phyloP scores from a whole-genome alignment of 2,888 invertebrate species.

The Liodrosophila aerea region DNA sequence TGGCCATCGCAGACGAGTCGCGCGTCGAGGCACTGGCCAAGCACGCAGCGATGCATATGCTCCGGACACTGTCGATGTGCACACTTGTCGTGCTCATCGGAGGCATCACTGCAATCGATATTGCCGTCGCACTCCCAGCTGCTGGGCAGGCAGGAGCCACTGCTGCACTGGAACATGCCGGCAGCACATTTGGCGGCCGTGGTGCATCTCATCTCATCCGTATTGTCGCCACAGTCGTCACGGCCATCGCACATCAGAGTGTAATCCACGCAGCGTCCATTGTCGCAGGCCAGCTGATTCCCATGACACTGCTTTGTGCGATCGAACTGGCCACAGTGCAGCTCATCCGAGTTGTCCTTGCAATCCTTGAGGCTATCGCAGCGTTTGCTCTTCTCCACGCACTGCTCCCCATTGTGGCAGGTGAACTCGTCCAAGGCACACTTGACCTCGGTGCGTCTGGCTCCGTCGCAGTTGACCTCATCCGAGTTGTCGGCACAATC shows the following conservation, averaged over 20 bases:
- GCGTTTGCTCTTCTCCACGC: conserved; percentile 82
- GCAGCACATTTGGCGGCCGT: conserved; percentile 77
- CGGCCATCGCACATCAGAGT: conserved; percentile 83
- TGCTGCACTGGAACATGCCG: conserved; percentile 86
- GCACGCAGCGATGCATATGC: conserved; percentile 82
- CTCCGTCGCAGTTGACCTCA: conserved; percentile 83
- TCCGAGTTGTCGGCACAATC: conserved; percentile 85
- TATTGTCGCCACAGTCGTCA: conserved; percentile 84
- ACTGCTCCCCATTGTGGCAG: conserved; percentile 84
- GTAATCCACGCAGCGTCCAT: conserved; percentile 83
- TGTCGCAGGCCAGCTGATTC: conserved; percentile 83
- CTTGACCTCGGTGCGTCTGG: conserved; percentile 64
- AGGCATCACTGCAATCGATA: conserved; percentile 89
- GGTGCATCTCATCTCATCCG: conserved; percentile 84
- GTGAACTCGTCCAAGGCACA: conserved; percentile 83
- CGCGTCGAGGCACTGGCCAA: conserved; percentile 84
- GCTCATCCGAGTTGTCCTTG: conserved; percentile 85
- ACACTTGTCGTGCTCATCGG: conserved; percentile 88
- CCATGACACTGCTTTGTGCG: conserved; percentile 81
- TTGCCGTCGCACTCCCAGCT: conserved; percentile 88
- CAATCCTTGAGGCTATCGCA: conserved; percentile 85
- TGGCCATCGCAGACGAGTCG: conserved; percentile 84
- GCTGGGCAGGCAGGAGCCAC: conserved; percentile 87
- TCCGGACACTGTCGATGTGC: conserved; percentile 70
- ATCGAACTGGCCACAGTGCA: conserved; percentile 83